Percentiles rank a stretch among this genome's conserved stretches.
phyloP scores from a whole-genome alignment of 2,113 vertebrate species.

The Alces alces region DNA sequence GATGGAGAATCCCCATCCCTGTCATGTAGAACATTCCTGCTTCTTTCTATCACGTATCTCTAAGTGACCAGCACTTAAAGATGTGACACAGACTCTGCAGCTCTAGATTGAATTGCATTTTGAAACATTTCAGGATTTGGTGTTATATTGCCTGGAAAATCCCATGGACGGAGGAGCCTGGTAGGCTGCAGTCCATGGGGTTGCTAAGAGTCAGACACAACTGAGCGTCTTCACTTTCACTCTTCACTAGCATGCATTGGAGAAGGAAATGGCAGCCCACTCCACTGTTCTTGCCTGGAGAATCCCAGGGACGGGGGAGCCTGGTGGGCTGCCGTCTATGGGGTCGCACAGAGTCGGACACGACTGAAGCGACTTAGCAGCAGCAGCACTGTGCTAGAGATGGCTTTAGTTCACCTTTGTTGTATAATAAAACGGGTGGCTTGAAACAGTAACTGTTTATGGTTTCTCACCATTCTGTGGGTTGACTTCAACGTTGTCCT shows the following conservation, averaged over 20 bases:
- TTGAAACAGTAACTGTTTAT: not conserved
- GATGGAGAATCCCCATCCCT: not conserved
- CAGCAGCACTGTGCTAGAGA: not conserved
- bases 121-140: not conserved
- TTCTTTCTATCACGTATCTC: not conserved
- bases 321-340: no score
- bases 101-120: not conserved
- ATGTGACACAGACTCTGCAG: not conserved
- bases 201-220: fast-evolving
- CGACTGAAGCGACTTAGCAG: no score
- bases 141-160: not conserved
- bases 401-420: not conserved
- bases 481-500: not conserved
- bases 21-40: not conserved
- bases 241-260: no score
- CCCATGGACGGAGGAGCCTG: no score
- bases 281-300: no score
- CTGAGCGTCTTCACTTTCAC: no score
- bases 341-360: no score
- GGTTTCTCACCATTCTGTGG: not conserved
- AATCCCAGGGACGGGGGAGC: no score
- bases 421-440: not conserved
- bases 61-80: not conserved
- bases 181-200: no score
- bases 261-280: no score